Base-by-base conservation (phyloP, 2,888 invertebrate genomes). In the Drosophila affinis region DNA sequence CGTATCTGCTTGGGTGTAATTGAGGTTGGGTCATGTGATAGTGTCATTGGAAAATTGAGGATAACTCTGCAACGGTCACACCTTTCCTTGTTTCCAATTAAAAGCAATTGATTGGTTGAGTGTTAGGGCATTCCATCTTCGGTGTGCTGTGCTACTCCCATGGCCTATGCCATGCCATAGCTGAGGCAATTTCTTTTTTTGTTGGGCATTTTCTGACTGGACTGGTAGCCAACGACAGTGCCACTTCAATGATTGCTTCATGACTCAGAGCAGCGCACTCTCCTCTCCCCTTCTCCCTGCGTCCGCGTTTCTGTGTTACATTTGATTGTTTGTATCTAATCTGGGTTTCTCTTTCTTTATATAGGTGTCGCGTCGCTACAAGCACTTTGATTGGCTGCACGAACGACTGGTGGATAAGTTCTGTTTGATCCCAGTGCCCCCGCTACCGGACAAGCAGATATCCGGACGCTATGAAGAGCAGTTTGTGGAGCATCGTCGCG, bases 311-410 rank as follows among this genome's bases (percentile, higher is more conserved):
- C 44, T 76, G 67, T 64, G 64, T 76, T 67, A 68, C 72, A 83
- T 86, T 83, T 86, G 59, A 69, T 83, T 73, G 72, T 68, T 78
- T 76, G 48, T 80, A 88, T 86, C 87, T 83, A 78, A 81, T 83
- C 88, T 60, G 45, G 24, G 34, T 72, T 58, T 82, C 48, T 52
- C 48, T 62, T 64, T 63, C 62, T 52, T 32, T 34, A 27, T 75
- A 14, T 75, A 92, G 91, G 92, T 92, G 21, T 97, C 97, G 45
- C 94, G 99, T 77, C 94, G 99, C 81, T 99, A 99, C 93, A 99
- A 99, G 92, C 99, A 99, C 92, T 99, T 99, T 92, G 99, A 99
- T 93, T 99, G 99, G 99, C 93, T 99, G 60, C 98, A 99, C 92
- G 97, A 97, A 91, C 94, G 98, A 81, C 93, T 99, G 75, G 96